phyloP scores from a whole-genome alignment of 2,797 vertebrate species.

The Pachyuromys duprasi region DNA sequence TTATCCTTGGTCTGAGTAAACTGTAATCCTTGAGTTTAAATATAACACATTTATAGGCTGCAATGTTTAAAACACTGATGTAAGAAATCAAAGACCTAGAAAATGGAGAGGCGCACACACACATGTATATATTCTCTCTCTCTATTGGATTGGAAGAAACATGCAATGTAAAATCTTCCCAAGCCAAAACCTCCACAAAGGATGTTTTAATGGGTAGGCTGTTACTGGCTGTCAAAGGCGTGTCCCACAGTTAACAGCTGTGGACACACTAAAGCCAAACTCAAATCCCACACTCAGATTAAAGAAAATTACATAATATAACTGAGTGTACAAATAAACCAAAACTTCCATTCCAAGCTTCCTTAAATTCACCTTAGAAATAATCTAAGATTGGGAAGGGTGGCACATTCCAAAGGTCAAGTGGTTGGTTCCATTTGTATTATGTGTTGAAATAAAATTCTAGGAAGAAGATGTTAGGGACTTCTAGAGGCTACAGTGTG shows the following conservation, averaged over 20 bases:
- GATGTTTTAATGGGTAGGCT: neutral
- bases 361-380: too few species aligned
- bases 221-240: too few species aligned
- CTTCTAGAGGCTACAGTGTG: neutral
- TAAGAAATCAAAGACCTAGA: neutral
- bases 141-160: neutral
- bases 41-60: neutral
- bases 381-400: neutral
- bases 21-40: neutral
- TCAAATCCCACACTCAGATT: too few species aligned
- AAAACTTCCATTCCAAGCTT: neutral
- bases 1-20: neutral
- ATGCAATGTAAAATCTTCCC: neutral
- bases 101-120: neutral
- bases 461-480: neutral
- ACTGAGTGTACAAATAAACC: too few species aligned
- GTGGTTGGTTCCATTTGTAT: neutral
- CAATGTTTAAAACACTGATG: neutral
- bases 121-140: neutral
- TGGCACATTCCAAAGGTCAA: neutral
- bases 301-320: too few species aligned
- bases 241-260: too few species aligned
- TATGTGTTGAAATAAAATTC: neutral
- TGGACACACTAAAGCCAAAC: too few species aligned
- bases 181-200: neutral